Evolutionary conservation across 2,113 vertebrate genomes (phyloP).

Genomic region (Myrmecobius fasciatus): DNA sequence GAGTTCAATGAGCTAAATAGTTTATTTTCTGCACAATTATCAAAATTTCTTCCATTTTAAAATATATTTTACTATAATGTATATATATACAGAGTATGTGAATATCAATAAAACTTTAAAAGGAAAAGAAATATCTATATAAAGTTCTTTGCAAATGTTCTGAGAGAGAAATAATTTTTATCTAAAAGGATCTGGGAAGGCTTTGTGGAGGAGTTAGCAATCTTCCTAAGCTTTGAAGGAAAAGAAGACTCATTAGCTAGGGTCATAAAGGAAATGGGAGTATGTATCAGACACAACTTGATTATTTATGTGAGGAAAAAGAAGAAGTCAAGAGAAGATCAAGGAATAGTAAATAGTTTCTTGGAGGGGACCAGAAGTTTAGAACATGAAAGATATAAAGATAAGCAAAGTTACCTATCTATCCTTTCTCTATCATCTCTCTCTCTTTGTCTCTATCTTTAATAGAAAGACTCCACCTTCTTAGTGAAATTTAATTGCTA

Average conservation of each 20-base stretch:
- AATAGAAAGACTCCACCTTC: background rate
- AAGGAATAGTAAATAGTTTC: background rate
- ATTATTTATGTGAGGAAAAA: background rate
- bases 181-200: background rate
- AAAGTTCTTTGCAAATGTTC: background rate
- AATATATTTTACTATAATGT: background rate
- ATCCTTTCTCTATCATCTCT: too few species aligned
- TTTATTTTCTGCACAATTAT: background rate
- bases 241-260: background rate
- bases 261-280: background rate
- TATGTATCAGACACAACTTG: background rate
- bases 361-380: background rate
- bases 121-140: background rate
- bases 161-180: background rate
- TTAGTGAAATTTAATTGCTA: background rate
- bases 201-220: background rate
- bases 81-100: background rate
- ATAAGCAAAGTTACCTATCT: too few species aligned
- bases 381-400: too few species aligned
- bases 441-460: background rate
- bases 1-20: background rate
- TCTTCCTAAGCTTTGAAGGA: background rate
- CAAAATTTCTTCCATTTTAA: background rate
- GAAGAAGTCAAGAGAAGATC: background rate
- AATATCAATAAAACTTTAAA: background rate